These are phyloP conservation scores for Molanna angustata DNA, from an alignment of 2,888 invertebrate genomes.

Conservation along the genomic window DNA sequence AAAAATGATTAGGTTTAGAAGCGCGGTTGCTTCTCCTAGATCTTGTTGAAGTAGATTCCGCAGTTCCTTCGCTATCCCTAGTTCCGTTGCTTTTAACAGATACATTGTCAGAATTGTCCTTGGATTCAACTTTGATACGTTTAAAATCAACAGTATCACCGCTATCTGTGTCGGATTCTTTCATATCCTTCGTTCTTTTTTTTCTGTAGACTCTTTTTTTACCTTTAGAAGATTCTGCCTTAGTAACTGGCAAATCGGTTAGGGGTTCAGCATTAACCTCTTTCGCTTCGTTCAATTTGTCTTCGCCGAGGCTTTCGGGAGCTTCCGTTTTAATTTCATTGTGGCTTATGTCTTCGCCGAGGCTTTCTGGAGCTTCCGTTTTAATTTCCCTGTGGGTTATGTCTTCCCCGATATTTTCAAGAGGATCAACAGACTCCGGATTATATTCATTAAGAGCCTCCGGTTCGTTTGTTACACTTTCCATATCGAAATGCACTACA, in stretches of 20 bases:
- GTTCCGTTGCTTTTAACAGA: background rate
- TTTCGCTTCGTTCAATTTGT: background rate
- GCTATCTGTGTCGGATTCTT: background rate
- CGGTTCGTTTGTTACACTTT: too few species aligned
- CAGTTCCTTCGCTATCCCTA: slow-evolving; percentile 7
- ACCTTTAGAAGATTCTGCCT: background rate
- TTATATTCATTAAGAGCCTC: too few species aligned
- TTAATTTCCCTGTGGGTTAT: background rate
- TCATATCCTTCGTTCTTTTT: slow-evolving; percentile 1
- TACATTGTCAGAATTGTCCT: background rate
- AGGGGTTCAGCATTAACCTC: background rate
- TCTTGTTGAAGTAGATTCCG: background rate
- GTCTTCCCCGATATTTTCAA: background rate
- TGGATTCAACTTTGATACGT: too few species aligned
- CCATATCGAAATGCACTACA: too few species aligned
- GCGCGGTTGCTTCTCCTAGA: slow-evolving; percentile 18
- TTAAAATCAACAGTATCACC: too few species aligned
- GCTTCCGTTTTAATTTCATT: background rate
- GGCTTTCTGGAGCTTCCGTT: background rate
- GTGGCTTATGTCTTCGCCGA: background rate
- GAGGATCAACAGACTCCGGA: slow-evolving; percentile 2
- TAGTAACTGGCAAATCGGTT: background rate
- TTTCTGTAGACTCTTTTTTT: slow-evolving; percentile 10
- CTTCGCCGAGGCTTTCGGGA: background rate
- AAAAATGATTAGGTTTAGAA: slow-evolving; percentile 17